Percentiles rank a stretch among this genome's conserved stretches.
phyloP scores from a whole-genome alignment of 2,113 vertebrate genomes.

The Manacus vitellinus region DNA sequence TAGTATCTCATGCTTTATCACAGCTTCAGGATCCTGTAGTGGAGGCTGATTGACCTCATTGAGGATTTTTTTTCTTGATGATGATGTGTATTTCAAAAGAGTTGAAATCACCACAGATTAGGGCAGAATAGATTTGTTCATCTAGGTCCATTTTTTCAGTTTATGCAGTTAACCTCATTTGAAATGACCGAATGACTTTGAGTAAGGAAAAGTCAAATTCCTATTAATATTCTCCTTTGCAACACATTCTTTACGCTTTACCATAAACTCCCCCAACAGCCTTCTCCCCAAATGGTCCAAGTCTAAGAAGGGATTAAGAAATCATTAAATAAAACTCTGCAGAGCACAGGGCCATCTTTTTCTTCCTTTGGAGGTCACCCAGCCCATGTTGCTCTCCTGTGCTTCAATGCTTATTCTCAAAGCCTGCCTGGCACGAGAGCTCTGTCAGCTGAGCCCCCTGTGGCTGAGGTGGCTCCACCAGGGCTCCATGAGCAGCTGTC shows the following conservation, averaged over 20 bases:
- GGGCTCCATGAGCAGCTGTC: background rate
- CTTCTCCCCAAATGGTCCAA: background rate
- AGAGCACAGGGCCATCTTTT: background rate
- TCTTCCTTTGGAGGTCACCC: background rate
- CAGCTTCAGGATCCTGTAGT: background rate
- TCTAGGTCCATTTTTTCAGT: background rate
- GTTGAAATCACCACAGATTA: background rate
- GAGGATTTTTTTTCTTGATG: background rate
- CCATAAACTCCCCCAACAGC: background rate
- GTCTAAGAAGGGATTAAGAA: background rate
- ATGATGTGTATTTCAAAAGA: background rate
- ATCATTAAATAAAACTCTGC: background rate
- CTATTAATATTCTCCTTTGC: background rate
- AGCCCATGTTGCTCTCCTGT: background rate
- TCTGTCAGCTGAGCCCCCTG: background rate
- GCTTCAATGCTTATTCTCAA: background rate
- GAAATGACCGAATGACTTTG: background rate
- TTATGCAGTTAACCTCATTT: background rate
- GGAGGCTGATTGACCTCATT: background rate
- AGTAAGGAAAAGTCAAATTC: background rate
- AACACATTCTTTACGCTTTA: background rate
- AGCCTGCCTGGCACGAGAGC: rapidly evolving
- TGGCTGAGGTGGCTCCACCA: background rate
- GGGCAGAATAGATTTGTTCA: background rate
- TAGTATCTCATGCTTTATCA: background rate